Percentiles rank a stretch among this genome's conserved stretches.
Conservation (phyloP, 2,888 invertebrate genomes). For the Atrina japonica region DNA sequence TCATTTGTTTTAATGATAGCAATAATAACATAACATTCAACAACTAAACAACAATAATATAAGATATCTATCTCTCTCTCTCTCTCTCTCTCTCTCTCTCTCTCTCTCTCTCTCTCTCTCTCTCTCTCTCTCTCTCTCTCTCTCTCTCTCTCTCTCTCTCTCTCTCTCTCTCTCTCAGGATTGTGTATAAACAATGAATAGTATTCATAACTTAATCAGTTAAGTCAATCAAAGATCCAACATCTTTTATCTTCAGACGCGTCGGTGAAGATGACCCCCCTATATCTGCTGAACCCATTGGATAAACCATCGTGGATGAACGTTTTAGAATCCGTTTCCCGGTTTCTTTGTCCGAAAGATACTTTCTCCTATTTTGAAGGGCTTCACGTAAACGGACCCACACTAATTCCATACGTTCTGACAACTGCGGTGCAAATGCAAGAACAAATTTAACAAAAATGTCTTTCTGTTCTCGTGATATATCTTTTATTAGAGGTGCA, state of each 20-base stretch:
- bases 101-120: no score
- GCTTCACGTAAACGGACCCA: slow-evolving; percentile 51
- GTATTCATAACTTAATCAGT: slow-evolving; percentile 7
- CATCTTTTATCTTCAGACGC: neutral
- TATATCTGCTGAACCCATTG: neutral
- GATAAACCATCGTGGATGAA: neutral
- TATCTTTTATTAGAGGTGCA: slow-evolving; percentile 50
- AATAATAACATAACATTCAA: no score
- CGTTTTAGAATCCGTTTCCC: slow-evolving; percentile 35
- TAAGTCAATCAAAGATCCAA: slow-evolving; percentile 7
- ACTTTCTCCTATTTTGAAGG: slow-evolving; percentile 55
- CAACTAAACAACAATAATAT: no score
- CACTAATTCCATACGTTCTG: slow-evolving; percentile 38
- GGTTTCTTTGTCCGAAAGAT: slow-evolving; percentile 50
- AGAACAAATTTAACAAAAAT: slow-evolving; percentile 44
- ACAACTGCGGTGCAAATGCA: slow-evolving; percentile 50
- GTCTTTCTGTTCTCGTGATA: slow-evolving; percentile 41
- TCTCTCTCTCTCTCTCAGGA: no score
- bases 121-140: no score
- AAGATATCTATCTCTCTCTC: no score
- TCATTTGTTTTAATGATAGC: no score
- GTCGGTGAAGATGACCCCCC: neutral
- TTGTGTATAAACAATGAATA: no score
- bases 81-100: no score
- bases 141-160: no score